These are phyloP conservation scores for Chloroceryle aenea DNA, from an alignment of 2,113 vertebrate genomes.

Conservation along the genomic window DNA sequence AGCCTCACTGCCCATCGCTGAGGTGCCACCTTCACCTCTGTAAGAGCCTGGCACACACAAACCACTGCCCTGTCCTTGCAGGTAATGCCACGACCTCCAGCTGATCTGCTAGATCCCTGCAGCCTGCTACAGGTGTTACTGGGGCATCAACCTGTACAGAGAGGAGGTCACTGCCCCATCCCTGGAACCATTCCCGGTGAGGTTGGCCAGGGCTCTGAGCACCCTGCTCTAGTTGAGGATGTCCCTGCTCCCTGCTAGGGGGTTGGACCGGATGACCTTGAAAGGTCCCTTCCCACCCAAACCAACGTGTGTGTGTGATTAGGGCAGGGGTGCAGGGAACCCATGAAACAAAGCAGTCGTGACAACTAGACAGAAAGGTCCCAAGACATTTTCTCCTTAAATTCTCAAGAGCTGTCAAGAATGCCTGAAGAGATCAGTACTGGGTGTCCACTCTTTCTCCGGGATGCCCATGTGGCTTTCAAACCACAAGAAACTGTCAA, in stretches of 20 bases:
- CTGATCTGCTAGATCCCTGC: background rate
- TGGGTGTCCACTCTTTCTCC: background rate
- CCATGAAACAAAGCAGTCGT: background rate
- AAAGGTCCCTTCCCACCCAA: no score
- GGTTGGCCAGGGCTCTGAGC: no score
- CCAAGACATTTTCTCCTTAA: background rate
- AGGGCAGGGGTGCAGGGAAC: background rate
- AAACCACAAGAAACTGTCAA: background rate
- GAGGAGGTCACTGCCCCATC: no score
- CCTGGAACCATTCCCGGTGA: no score
- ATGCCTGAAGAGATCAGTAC: background rate
- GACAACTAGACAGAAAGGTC: background rate
- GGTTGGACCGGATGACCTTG: no score
- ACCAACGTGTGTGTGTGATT: no score
- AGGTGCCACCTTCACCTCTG: background rate
- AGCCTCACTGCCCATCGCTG: background rate
- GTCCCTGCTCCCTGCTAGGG: no score
- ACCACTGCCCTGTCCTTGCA: fast-evolving
- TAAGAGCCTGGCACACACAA: fast-evolving
- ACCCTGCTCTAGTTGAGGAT: no score
- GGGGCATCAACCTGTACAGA: background rate
- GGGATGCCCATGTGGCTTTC: background rate
- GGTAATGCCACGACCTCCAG: background rate
- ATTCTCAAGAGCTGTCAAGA: background rate
- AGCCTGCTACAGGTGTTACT: fast-evolving